These are phyloP conservation scores for Cossypha heuglini DNA, from an alignment of 2,797 vertebrate genomes.

Conservation along the genomic window DNA sequence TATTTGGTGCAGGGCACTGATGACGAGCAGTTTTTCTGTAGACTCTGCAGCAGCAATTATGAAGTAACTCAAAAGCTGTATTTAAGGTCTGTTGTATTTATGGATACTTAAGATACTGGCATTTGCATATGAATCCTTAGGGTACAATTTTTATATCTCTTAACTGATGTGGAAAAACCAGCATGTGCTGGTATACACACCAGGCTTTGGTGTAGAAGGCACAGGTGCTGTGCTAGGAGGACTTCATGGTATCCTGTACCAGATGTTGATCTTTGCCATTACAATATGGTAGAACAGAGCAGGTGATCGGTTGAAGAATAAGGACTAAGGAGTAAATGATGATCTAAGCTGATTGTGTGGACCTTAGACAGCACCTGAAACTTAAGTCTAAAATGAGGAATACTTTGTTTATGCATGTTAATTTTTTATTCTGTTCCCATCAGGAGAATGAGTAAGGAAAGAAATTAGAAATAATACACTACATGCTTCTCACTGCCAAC, in stretches of 20 bases:
- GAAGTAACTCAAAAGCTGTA: background rate
- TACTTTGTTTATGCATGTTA: background rate
- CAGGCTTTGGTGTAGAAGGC: background rate
- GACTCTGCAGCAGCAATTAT: accelerated
- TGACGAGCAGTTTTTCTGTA: background rate
- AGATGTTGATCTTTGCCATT: background rate
- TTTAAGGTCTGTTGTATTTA: background rate
- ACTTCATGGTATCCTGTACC: background rate
- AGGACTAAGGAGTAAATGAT: background rate
- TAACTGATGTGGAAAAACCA: background rate
- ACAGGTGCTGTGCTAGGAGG: background rate
- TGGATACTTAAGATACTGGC: background rate
- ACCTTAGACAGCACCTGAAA: background rate
- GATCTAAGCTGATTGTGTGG: background rate
- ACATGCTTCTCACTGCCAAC: background rate
- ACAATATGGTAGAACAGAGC: background rate
- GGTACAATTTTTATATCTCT: accelerated
- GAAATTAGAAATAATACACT: background rate
- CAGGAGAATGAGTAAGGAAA: too few relatives aligned
- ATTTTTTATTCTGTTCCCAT: background rate
- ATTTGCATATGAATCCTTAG: background rate
- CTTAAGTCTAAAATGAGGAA: background rate
- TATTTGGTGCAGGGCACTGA: background rate
- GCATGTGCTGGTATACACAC: background rate
- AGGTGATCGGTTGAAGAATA: background rate